Base-by-base conservation (phyloP, 2,113 vertebrate species). In the Sinosuthora webbiana region DNA sequence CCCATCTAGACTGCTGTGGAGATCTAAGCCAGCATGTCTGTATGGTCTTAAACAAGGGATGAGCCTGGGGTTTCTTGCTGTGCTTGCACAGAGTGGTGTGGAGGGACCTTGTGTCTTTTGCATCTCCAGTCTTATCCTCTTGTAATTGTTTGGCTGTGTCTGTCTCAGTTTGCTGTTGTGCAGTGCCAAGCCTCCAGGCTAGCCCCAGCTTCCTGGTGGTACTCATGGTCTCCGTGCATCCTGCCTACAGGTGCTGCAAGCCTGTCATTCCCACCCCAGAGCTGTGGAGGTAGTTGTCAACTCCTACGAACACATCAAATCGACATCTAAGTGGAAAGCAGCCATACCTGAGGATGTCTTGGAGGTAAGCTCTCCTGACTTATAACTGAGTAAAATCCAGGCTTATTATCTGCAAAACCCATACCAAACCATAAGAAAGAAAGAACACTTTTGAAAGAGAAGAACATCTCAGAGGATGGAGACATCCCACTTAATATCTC, bases 251-350 rank as follows among this genome's bases (percentile, higher is more conserved):
- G 99, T 99, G 87, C 95, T 99, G 71, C 98, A 99, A 97, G 96
- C 98, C 71, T 99, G 99, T 78, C 97, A 98, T 60, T 97, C 98
- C 85, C 98, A 94, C 74, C 99, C 99, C 42, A 98, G 93, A 88
- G 98, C 98, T 6, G 96, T 99, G 13, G 99, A 99, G 94, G 95
- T 99, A 35, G 97, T 99, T 5, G 95, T 98, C 70, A 99, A 99
- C 87, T 98, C 98, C 27, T 99, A 99, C 0, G 98, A 99, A 59
- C 98, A 96, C 75, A 98, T 99, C 91, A 98, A 97, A 73, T 97
- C 98, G 21, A 99, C 98, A 13, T 96, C 88, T 0, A 99, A 98
- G 94, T 99, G 99, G 99, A 98, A 97, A 88, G 77, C 94, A 63
- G 98, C 98, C 44, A 98, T 99, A 94, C 98, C 99, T 19, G 98